A percentile compares a stretch with the other conserved stretches of the same genome.
phyloP scores from a whole-genome alignment of 2,888 invertebrate genomes.

The Drosophila kanekoi region DNA sequence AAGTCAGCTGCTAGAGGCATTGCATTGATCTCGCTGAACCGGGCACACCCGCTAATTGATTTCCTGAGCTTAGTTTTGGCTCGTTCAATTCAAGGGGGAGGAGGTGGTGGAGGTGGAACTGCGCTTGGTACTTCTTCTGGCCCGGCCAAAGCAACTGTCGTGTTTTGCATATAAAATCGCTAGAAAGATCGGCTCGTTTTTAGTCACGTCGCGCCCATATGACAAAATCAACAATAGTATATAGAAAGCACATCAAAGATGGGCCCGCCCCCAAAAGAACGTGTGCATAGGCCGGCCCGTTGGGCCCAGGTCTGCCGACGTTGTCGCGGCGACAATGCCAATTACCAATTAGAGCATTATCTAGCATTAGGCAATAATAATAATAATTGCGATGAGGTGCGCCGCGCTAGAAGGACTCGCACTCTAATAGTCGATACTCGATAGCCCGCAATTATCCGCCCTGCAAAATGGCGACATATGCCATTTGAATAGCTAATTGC shows the following conservation, averaged over 20 bases:
- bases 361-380: slow-evolving; percentile 48
- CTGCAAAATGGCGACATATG: slow-evolving; percentile 21
- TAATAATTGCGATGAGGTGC: slow-evolving; percentile 37
- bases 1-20: slow-evolving; percentile 24
- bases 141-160: slow-evolving; percentile 8
- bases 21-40: slow-evolving; percentile 48
- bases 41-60: slow-evolving; percentile 68
- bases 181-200: slow-evolving; percentile 23
- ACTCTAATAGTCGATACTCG: slow-evolving; percentile 6
- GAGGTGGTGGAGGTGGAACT: slow-evolving; percentile 6
- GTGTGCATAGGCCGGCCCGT: neutral
- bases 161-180: slow-evolving; percentile 47
- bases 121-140: neutral
- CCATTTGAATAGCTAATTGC: neutral
- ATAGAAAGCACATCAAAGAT: slow-evolving; percentile 27
- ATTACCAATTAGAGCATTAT: slow-evolving; percentile 74
- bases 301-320: slow-evolving; percentile 9
- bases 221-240: slow-evolving; percentile 8
- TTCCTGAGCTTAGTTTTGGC: slow-evolving; percentile 33
- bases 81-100: neutral
- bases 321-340: slow-evolving; percentile 43
- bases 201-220: slow-evolving; percentile 37
- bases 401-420: slow-evolving; percentile 25
- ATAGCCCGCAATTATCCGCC: slow-evolving; percentile 24
- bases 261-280: slow-evolving; percentile 11